Percentiles rank a stretch among this genome's conserved stretches.
Evolutionary conservation across 2,797 vertebrate genomes (phyloP).

Genomic region (Helostoma temminkii): DNA sequence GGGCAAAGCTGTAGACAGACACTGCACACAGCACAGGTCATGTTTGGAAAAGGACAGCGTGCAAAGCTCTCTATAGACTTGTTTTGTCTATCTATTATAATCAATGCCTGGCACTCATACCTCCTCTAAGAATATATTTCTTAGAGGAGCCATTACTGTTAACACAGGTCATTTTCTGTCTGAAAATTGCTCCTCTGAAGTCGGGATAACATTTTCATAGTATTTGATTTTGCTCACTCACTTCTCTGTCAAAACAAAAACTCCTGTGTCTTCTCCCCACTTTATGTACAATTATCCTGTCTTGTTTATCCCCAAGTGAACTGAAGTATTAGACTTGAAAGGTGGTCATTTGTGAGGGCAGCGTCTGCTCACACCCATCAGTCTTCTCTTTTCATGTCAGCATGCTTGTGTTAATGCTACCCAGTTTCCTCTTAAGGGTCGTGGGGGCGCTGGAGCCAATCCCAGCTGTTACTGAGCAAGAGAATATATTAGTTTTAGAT

Average conservation of each 20-base stretch:
- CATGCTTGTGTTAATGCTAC: neutral
- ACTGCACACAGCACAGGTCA: conserved; percentile 38
- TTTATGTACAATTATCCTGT: conserved; percentile 3
- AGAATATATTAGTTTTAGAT: conserved; percentile 37
- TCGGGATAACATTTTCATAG: neutral
- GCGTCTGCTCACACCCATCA: conserved; percentile 5
- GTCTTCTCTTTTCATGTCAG: conserved; percentile 7
- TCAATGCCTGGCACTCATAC: neutral
- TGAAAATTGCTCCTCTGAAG: conserved; percentile 19
- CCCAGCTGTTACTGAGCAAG: too few species aligned
- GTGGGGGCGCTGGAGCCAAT: too few species aligned
- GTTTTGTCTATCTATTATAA: neutral
- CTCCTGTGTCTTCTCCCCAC: neutral
- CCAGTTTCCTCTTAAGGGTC: too few species aligned
- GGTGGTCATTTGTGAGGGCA: conserved; percentile 32
- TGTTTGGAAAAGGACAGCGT: conserved; percentile 26
- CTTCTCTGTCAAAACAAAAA: neutral
- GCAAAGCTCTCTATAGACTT: conserved; percentile 8
- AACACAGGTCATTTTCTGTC: neutral
- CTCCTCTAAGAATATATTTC: neutral
- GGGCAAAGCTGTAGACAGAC: conserved; percentile 36
- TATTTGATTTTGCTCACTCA: conserved; percentile 15
- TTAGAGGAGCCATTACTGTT: too few species aligned
- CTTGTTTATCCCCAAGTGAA: conserved; percentile 22
- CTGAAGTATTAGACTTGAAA: conserved; percentile 39